Evolutionary conservation across 2,797 vertebrate species (phyloP), one percentile per base, ranked within the genome.

Genomic region (Pygocentrus nattereri): DNA sequence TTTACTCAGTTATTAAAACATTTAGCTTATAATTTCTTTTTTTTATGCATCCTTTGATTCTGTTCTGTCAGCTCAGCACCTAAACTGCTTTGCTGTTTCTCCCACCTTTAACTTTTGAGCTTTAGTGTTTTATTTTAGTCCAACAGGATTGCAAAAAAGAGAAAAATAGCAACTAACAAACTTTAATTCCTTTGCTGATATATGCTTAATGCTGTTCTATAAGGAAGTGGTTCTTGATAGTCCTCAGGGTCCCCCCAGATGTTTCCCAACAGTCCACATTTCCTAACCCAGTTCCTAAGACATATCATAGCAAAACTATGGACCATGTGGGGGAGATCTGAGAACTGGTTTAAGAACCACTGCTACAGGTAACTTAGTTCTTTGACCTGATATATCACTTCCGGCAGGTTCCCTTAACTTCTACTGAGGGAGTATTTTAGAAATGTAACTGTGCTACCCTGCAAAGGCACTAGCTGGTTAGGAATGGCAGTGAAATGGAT

Each of bases 401-500:
- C 27, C 30, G 18, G 61, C 3, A 7, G 30, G 16, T 30, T n/a
- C 31, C 7, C 19, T 38, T 38, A 0, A n/a, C 19, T 41, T 38
- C 18, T 31, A 1, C 15, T 27, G 23, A 30, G 15, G 31, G 27
- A 34, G 19, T 64, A 18, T 21, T 38, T 34, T 30, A 11, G 3
- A 4, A 2, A 34, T 21, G 31, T 38, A 34, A 34, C 62, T 65
- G 16, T 7, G 8, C 16, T 21, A 34, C 62, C 2, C 62, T 34
- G 18, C 25, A 62, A 27, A 31, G 59, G 27, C 31, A 21, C 62
- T 34, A 3, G 62, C 62, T 65, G 30, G 62, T 38, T 21, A 34
- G 89, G 87, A 88, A 90, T 90, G 58, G 81, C 64, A 78, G 19
- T 90, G 87, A 90, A 92, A 91, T 89, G 87, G 88, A 87, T 84